Percentiles rank a stretch among this genome's conserved stretches.
phyloP scores from a whole-genome alignment of 2,797 vertebrate species.

The Mycteria americana region DNA sequence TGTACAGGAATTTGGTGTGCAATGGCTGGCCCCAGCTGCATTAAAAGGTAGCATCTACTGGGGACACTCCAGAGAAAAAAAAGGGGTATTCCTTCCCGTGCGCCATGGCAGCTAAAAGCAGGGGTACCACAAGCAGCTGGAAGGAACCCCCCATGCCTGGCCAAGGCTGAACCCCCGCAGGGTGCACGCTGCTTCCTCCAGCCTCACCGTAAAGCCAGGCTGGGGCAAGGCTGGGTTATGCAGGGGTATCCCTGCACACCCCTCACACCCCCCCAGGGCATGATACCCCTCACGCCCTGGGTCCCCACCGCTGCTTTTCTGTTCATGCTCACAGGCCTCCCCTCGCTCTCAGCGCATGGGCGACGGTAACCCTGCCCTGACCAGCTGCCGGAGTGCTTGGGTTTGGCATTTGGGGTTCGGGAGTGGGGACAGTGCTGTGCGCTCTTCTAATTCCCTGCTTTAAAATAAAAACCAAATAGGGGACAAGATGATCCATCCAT shows the following conservation, averaged over 20 bases:
- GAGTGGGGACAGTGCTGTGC: no score
- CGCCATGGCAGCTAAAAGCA: not conserved
- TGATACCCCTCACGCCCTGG: not conserved
- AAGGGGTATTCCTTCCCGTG: rapidly evolving
- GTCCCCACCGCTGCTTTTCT: not conserved
- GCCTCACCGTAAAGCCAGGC: not conserved
- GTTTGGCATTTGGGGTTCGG: not conserved
- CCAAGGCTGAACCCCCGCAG: not conserved
- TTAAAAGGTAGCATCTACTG: not conserved
- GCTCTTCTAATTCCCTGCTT: not conserved
- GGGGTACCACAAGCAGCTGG: not conserved
- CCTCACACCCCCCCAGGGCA: no score
- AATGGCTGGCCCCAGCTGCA: not conserved
- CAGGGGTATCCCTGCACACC: not conserved
- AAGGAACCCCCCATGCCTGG: not conserved
- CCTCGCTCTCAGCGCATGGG: rapidly evolving
- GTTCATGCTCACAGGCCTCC: not conserved
- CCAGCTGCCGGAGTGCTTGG: rapidly evolving
- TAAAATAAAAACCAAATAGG: not conserved
- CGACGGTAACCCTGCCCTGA: not conserved
- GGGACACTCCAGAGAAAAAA: not conserved
- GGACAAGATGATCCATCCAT: not conserved
- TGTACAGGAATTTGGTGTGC: not conserved
- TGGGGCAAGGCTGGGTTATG: rapidly evolving
- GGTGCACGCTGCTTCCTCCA: rapidly evolving